Conservation (phyloP, 64 coral and sea anemone genomes). For the Porites lutea region DNA sequence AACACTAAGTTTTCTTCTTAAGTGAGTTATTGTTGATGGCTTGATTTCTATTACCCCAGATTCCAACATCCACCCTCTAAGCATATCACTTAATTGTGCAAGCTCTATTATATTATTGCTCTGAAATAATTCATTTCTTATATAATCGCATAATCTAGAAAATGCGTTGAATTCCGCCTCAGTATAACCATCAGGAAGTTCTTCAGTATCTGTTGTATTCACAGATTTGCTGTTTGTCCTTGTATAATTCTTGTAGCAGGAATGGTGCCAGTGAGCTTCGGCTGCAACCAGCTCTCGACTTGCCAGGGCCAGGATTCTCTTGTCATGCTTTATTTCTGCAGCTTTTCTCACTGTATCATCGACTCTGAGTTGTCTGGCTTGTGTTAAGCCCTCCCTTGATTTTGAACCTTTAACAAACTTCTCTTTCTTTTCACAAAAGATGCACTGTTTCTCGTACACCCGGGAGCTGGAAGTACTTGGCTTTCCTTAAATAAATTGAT, state of each 20-base stretch:
- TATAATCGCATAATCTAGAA: conserved; percentile 30
- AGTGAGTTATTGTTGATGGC: conserved; percentile 18
- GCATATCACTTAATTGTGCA: neutral
- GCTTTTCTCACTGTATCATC: conserved; percentile 12
- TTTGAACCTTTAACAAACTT: no score
- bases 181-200: conserved; percentile 34
- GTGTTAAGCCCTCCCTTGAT: no score
- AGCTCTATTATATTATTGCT: conserved; percentile 14
- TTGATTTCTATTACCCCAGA: conserved; percentile 39
- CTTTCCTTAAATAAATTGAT: no score
- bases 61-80: conserved; percentile 28
- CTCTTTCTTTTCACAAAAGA: no score
- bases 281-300: conserved; percentile 43
- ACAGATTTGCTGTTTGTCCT: conserved; percentile 45
- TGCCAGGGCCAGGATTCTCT: conserved; percentile 23
- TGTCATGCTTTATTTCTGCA: conserved; percentile 41
- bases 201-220: conserved; percentile 39
- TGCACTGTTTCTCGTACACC: no score
- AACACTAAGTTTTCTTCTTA: conserved; percentile 32
- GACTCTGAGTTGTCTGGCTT: conserved; percentile 34
- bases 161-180: conserved; percentile 40
- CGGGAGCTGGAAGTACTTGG: no score
- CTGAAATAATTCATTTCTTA: conserved; percentile 34
- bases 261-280: conserved; percentile 57
- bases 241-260: conserved; percentile 64